Percentiles rank a stretch among this genome's conserved stretches.
These are phyloP conservation scores for Adelognathus sp. DNA, from an alignment of 2,888 invertebrate species.

Conservation along the genomic window DNA sequence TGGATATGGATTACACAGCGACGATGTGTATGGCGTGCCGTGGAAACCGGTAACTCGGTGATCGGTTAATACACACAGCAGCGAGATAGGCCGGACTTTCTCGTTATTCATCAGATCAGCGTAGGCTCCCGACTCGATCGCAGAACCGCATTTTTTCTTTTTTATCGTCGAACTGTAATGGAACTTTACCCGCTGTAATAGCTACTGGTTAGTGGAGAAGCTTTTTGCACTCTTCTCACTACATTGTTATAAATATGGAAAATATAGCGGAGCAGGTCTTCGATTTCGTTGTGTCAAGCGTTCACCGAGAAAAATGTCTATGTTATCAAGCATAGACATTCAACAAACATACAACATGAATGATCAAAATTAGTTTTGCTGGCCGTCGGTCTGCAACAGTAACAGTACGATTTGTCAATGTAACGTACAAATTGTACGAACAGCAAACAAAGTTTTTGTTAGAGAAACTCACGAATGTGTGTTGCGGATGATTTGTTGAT, in stretches of 20 bases:
- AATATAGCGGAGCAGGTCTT: not conserved
- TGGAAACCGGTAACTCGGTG: conserved; percentile 7
- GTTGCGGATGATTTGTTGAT: too few species aligned
- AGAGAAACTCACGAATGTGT: too few species aligned
- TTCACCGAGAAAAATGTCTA: too few species aligned
- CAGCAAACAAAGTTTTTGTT: too few species aligned
- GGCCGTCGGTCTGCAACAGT: too few species aligned
- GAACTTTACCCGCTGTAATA: not conserved
- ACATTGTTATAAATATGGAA: not conserved
- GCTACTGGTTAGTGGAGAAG: not conserved
- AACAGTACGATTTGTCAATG: too few species aligned
- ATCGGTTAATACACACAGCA: conserved; percentile 26
- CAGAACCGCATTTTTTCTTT: conserved; percentile 13
- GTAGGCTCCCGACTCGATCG: conserved; percentile 46
- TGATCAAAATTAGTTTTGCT: too few species aligned
- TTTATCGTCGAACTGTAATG: not conserved
- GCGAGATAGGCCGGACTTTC: conserved; percentile 1
- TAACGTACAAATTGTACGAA: too few species aligned
- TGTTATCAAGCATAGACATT: too few species aligned
- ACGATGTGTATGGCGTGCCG: not conserved
- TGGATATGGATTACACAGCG: conserved; percentile 1
- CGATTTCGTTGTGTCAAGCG: too few species aligned
- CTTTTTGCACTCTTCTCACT: not conserved
- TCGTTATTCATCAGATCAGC: conserved; percentile 63
- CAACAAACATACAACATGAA: too few species aligned